A percentile compares a stretch with the other conserved stretches of the same genome.
Conservation (phyloP, 2,888 invertebrate species). For the Lamellibrachia columna region DNA sequence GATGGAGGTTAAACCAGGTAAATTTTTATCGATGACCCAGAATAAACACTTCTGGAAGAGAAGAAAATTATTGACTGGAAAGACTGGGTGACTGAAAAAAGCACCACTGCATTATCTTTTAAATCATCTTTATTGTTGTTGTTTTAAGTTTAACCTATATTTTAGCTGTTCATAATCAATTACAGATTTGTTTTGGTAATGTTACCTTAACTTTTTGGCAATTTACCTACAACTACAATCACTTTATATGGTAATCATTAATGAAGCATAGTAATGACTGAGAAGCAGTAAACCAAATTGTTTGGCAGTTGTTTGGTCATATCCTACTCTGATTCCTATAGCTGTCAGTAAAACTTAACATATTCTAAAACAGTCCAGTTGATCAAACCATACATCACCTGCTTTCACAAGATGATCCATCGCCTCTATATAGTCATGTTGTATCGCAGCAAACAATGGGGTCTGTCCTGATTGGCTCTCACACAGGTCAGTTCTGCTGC, state of each 20-base stretch:
- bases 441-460: conserved; percentile 56
- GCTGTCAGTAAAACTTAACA: neutral
- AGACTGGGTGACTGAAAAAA: too few relatives aligned
- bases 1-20: neutral
- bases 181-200: too few relatives aligned
- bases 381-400: conserved; percentile 44
- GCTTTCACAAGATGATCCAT: conserved; percentile 54
- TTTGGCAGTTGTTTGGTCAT: neutral
- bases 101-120: too few relatives aligned
- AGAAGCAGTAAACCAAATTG: neutral
- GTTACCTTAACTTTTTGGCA: too few relatives aligned
- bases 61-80: too few relatives aligned
- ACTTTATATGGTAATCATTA: too few relatives aligned
- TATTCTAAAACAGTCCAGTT: neutral
- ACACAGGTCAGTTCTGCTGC: conserved; percentile 51
- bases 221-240: too few relatives aligned
- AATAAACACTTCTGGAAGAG: neutral
- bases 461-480: conserved; percentile 44
- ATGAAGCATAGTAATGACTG: neutral
- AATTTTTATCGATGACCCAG: neutral
- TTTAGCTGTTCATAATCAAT: too few relatives aligned
- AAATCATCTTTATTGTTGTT: too few relatives aligned
- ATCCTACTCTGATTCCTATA: neutral
- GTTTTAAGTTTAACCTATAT: too few relatives aligned
- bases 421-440: conserved; percentile 53